Percentiles rank a stretch among this genome's conserved stretches.
Conservation (phyloP, 2,797 vertebrate species). For the Cottoperca gobio region DNA sequence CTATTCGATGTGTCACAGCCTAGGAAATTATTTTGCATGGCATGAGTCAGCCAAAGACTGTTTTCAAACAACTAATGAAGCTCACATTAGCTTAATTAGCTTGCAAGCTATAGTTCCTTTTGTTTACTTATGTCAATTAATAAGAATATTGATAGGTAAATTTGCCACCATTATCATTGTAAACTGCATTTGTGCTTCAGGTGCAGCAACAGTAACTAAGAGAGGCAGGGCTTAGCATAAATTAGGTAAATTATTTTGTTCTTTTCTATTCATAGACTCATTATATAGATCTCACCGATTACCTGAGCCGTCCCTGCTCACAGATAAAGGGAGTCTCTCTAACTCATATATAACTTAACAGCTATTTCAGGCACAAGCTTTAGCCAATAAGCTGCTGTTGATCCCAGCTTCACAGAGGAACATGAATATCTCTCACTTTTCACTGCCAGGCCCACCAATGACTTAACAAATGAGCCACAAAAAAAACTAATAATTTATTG, state of each 20-base stretch:
- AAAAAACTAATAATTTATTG: neutral
- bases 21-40: too few relatives aligned
- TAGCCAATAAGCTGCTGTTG: slow-evolving; percentile 71
- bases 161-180: too few relatives aligned
- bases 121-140: too few relatives aligned
- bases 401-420: slow-evolving; percentile 57
- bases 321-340: slow-evolving; percentile 39
- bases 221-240: too few relatives aligned
- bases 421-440: slow-evolving; percentile 39
- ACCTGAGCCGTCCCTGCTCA: slow-evolving; percentile 8
- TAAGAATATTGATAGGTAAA: too few relatives aligned
- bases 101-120: too few relatives aligned
- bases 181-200: too few relatives aligned
- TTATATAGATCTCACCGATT: slow-evolving; percentile 44
- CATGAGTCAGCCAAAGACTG: too few relatives aligned
- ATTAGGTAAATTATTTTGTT: neutral
- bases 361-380: slow-evolving; percentile 70
- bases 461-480: neutral
- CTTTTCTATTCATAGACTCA: slow-evolving; percentile 11
- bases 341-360: slow-evolving; percentile 37
- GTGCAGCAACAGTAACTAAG: too few relatives aligned
- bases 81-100: too few relatives aligned
- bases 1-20: too few relatives aligned
- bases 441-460: neutral
- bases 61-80: too few relatives aligned